These are phyloP conservation scores for Heterodera carotae DNA, from an alignment of 1,140 invertebrate species.

Conservation along the genomic window DNA sequence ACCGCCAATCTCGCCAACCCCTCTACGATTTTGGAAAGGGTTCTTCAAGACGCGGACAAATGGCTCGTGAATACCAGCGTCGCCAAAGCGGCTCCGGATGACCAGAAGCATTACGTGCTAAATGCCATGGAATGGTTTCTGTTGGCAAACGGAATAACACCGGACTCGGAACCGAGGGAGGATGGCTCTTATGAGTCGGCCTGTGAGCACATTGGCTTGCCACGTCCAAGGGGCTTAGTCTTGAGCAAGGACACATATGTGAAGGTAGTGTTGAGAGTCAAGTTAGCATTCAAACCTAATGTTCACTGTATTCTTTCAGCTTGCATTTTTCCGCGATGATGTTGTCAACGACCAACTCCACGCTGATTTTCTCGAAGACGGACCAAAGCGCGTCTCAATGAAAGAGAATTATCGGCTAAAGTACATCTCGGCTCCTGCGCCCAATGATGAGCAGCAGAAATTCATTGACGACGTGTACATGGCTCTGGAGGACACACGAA, in stretches of 20 bases:
- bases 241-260: neutral
- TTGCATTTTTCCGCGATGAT: neutral
- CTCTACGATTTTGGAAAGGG: neutral
- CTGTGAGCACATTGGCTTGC: neutral
- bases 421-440: neutral
- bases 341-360: neutral
- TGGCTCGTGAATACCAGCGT: neutral
- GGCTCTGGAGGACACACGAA: neutral
- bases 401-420: neutral
- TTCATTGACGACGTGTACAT: neutral
- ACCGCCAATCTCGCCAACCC: neutral
- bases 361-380: neutral
- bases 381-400: neutral
- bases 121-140: neutral
- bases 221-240: neutral
- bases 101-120: neutral
- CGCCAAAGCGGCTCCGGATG: neutral
- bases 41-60: neutral
- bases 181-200: constrained; percentile 2
- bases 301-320: neutral
- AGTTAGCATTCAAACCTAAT: neutral
- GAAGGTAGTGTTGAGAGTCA: neutral
- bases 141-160: neutral
- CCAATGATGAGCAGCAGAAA: neutral
- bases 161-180: neutral